A percentile compares a stretch with the other conserved stretches of the same genome.
These are phyloP conservation scores for Onychostruthus taczanowskii DNA, from an alignment of 2,113 vertebrate species.

Conservation along the genomic window DNA sequence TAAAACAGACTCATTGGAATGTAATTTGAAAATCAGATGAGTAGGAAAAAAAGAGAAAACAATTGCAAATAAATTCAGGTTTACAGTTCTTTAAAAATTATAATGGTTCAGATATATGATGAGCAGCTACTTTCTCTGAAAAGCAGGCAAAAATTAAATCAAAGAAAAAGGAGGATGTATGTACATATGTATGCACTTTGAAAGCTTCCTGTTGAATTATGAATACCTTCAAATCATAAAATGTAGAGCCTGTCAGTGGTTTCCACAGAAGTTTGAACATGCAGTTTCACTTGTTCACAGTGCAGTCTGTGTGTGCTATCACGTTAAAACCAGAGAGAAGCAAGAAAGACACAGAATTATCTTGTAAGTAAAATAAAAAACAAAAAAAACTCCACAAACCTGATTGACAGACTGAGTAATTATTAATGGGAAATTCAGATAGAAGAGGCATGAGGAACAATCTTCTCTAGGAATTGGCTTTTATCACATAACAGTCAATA, in stretches of 20 bases:
- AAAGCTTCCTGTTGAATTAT: conserved; percentile 33
- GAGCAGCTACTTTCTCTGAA: background rate
- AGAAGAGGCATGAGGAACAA: background rate
- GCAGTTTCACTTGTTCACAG: conserved; percentile 15
- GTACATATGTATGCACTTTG: background rate
- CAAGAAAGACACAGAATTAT: background rate
- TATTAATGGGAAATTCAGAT: background rate
- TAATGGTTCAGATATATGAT: background rate
- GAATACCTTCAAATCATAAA: conserved; percentile 10
- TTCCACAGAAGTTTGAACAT: background rate
- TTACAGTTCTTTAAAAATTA: background rate
- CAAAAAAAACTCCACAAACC: rapidly evolving
- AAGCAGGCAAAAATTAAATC: conserved; percentile 1
- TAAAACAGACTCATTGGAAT: background rate
- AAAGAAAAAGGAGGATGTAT: background rate
- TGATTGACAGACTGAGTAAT: background rate
- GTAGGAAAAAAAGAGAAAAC: background rate
- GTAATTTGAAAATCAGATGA: background rate
- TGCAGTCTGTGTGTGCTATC: background rate
- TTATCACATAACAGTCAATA: background rate
- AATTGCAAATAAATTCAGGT: background rate
- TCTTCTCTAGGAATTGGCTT: background rate
- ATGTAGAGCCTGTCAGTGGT: background rate
- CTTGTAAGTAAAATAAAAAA: background rate
- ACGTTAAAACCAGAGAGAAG: background rate